Percentiles rank a stretch among this genome's conserved stretches.
Conservation (phyloP, 2,797 vertebrate species). For the Bradypodion pumilum region DNA sequence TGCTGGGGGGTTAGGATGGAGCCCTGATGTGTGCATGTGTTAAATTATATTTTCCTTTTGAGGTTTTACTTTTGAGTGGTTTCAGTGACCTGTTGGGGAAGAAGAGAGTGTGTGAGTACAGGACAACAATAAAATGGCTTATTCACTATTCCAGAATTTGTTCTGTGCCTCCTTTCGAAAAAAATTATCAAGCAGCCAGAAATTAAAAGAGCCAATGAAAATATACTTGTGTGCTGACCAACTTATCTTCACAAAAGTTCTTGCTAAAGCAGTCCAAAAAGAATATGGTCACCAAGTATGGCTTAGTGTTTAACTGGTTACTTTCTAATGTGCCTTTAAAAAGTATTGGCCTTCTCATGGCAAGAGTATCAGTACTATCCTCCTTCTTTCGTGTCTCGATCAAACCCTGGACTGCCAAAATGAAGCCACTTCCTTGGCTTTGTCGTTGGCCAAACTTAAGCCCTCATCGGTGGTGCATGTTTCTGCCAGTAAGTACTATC, state of each 20-base stretch:
- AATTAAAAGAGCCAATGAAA: neutral
- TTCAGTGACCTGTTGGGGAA: conserved; percentile 78
- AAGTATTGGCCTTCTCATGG: too few relatives aligned
- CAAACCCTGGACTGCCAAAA: too few relatives aligned
- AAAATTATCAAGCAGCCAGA: neutral
- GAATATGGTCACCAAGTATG: neutral
- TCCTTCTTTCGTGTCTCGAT: too few relatives aligned
- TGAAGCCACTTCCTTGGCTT: too few relatives aligned
- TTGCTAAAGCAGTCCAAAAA: neutral
- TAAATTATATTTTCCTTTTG: conserved; percentile 73
- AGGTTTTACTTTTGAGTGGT: conserved; percentile 76
- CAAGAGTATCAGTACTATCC: neutral
- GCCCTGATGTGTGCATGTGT: conserved; percentile 58
- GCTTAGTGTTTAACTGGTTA: too few relatives aligned
- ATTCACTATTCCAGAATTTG: conserved; percentile 67
- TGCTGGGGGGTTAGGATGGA: conserved; percentile 57
- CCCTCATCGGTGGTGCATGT: too few relatives aligned
- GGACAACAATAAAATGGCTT: conserved; percentile 79
- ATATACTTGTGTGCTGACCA: neutral
- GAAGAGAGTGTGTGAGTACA: conserved; percentile 74
- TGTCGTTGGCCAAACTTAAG: too few relatives aligned
- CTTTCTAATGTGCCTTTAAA: too few relatives aligned
- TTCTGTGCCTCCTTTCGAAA: neutral
- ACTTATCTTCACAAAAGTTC: neutral
- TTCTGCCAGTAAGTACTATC: too few relatives aligned